Base-by-base conservation (phyloP, 92 coral and sea anemone species). In the Zoanthus gigantus region DNA sequence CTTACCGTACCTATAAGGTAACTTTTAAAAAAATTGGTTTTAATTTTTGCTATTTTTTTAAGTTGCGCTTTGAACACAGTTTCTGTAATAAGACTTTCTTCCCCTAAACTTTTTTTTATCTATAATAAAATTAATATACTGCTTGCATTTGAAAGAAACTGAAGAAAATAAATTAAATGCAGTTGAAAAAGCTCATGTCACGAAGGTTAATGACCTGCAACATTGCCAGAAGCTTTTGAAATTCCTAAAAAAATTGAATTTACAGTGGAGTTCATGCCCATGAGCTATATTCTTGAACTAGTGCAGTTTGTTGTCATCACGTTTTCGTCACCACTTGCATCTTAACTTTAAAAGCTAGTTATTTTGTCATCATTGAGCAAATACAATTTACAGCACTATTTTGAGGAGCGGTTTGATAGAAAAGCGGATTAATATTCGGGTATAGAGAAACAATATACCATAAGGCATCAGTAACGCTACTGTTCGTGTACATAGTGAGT, bases 241-340 rank as follows among this genome's bases (percentile, higher is more conserved):
- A 65, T 81, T 65, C 76, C 61, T 61, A 4, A 46, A 37, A 58
- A 81, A 81, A 81, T 81, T 66, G 46, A 66, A 81, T 81, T 81
- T 81, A 71, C 45, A 28, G 7, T 47, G 28, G 71, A 66, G 32
- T 67, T 28, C 47, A 81, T 81, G 75, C 85, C 85, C 75, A 66
- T 66, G 67, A 81, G 85, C 85, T 42, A 81, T 81, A 10, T 67
- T 37, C 42, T 67, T 65, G 23, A 46, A 81, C 56, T 28, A 48
- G 45, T 81, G 74, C 44, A 57, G 61, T 48, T 16, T 15, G 31
- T 65, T 81, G 75, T 65, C 85, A 81, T 60, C 73, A 81, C 61
- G 85, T 81, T 81, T 67, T 81, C 74, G 74, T 81, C 75, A 81
- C 85, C 47, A 65, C 65, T 46, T 29, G 15, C 65, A 66, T 54